These are phyloP conservation scores for Ptilonorhynchus violaceus DNA, from an alignment of 2,113 vertebrate species.

Conservation along the genomic window DNA sequence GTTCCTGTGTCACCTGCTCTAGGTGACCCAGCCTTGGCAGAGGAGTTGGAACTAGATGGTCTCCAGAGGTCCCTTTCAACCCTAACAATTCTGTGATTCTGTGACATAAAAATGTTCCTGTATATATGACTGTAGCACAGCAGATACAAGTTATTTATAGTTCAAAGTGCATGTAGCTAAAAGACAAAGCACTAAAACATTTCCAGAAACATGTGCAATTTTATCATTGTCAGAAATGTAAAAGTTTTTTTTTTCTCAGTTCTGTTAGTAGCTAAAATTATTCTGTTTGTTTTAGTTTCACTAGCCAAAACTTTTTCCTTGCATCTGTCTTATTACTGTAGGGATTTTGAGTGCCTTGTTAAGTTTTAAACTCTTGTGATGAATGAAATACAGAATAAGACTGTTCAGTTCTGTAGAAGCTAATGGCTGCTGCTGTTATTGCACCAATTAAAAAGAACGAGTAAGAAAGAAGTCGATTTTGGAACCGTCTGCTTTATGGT, in stretches of 20 bases:
- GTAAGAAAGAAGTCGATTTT: conserved; percentile 60
- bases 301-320: neutral
- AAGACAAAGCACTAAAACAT: neutral
- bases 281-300: conserved; percentile 41
- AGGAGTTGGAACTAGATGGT: neutral
- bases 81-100: neutral
- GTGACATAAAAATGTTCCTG: neutral
- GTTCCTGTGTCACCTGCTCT: neutral
- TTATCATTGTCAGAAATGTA: conserved; percentile 12
- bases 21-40: neutral
- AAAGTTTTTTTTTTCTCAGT: neutral
- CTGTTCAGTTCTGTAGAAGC: neutral
- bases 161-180: neutral
- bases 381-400: conserved; percentile 10
- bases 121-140: neutral
- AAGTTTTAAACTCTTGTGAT: conserved; percentile 21
- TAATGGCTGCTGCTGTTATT: neutral
- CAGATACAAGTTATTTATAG: neutral
- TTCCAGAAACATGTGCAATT: neutral
- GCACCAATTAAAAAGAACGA: conserved; percentile 38
- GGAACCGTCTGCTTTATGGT: conserved; percentile 59
- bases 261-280: conserved; percentile 22
- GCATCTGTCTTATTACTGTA: neutral
- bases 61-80: neutral
- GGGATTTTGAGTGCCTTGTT: conserved; percentile 1